These are phyloP conservation scores for Rhynchopsitta pachyrhyncha DNA, from an alignment of 2,113 vertebrate species.

Conservation along the genomic window DNA sequence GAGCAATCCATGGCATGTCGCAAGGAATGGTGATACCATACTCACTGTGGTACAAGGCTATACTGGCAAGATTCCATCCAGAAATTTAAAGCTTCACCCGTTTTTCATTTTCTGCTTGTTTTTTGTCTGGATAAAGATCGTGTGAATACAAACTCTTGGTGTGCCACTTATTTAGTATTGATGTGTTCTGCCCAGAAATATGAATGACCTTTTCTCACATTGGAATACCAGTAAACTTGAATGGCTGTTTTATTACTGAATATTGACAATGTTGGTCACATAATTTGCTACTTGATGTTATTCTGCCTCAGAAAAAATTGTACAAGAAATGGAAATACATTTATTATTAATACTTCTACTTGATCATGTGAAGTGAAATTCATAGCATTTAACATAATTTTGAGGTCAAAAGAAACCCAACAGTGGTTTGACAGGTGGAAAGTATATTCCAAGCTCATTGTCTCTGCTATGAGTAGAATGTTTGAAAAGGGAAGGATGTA, in stretches of 20 bases:
- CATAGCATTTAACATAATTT: background rate
- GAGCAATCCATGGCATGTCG: background rate
- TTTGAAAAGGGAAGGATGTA: background rate
- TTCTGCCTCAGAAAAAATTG: background rate
- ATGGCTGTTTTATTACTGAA: background rate
- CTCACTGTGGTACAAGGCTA: background rate
- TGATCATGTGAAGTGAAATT: background rate
- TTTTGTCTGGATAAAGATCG: background rate
- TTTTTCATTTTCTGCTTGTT: background rate
- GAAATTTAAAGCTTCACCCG: background rate
- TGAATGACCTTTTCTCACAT: background rate
- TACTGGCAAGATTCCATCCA: background rate
- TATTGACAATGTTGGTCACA: background rate
- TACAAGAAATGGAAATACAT: background rate
- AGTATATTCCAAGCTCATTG: background rate
- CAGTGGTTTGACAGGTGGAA: background rate
- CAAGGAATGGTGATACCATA: background rate
- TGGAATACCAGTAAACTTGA: background rate
- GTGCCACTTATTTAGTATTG: background rate
- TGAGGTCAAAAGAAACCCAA: background rate
- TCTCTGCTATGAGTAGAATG: background rate
- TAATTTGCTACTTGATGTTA: background rate
- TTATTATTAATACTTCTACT: background rate
- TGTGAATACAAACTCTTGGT: background rate
- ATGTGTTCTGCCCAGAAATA: background rate